These are phyloP conservation scores for Limnephilus rhombicus DNA, from an alignment of 2,888 invertebrate genomes.

Conservation along the genomic window DNA sequence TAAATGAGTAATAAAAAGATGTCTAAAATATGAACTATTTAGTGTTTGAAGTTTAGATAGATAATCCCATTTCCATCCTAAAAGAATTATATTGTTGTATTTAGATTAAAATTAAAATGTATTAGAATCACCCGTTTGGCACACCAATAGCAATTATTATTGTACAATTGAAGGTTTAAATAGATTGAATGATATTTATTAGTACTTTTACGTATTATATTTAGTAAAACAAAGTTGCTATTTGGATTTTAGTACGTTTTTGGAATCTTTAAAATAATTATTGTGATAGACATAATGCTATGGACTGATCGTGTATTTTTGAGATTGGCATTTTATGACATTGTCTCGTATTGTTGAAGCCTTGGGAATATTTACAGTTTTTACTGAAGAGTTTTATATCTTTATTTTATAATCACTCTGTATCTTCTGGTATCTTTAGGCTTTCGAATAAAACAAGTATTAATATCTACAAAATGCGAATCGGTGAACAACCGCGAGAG, in stretches of 20 bases:
- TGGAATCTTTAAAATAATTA: slow-evolving; percentile 57
- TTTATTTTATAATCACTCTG: slow-evolving; percentile 20
- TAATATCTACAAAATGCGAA: neutral
- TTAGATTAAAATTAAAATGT: slow-evolving; percentile 21
- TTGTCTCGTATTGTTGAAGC: slow-evolving; percentile 48
- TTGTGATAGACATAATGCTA: slow-evolving; percentile 61
- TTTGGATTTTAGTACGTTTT: slow-evolving; percentile 57
- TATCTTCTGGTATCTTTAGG: slow-evolving; percentile 33
- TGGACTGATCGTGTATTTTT: slow-evolving; percentile 65
- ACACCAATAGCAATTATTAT: slow-evolving; percentile 37
- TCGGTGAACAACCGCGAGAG: neutral
- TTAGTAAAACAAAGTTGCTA: slow-evolving; percentile 55
- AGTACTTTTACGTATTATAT: slow-evolving; percentile 38
- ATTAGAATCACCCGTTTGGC: slow-evolving; percentile 48
- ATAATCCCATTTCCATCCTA: slow-evolving; percentile 51
- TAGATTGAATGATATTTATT: slow-evolving; percentile 53
- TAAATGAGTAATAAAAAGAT: slow-evolving; percentile 39
- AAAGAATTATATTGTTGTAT: slow-evolving; percentile 42
- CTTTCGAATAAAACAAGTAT: slow-evolving; percentile 26
- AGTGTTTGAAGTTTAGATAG: slow-evolving; percentile 52
- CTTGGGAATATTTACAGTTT: slow-evolving; percentile 49
- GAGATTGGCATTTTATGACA: slow-evolving; percentile 60
- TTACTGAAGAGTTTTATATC: slow-evolving; percentile 40
- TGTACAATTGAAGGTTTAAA: slow-evolving; percentile 50
- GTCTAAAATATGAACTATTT: slow-evolving; percentile 49